phyloP scores from a whole-genome alignment of 2,113 vertebrate genomes.

The Nycticryphes semicollaris region DNA sequence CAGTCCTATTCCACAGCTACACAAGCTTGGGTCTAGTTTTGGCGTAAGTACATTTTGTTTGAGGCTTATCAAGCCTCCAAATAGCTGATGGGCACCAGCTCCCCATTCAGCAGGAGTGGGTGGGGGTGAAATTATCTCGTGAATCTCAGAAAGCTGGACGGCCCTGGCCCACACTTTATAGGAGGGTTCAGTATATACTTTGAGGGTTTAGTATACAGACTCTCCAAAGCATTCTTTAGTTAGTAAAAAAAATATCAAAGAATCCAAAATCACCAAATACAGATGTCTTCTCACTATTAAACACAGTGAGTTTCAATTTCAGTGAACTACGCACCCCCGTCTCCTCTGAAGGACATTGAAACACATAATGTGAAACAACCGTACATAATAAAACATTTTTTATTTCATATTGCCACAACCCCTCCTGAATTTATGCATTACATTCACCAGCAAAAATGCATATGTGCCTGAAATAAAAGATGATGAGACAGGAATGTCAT shows the following conservation, averaged over 20 bases:
- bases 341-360: slow-evolving; percentile 24
- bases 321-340: background rate
- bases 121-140: accelerated
- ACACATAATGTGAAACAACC: slow-evolving; percentile 7
- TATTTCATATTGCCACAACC: slow-evolving; percentile 27
- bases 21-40: background rate
- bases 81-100: background rate
- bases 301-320: background rate
- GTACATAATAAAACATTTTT: slow-evolving; percentile 24
- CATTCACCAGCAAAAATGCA: background rate
- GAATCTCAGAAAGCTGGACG: background rate
- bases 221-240: background rate
- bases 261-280: background rate
- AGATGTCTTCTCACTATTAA: background rate
- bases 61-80: background rate
- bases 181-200: background rate
- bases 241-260: background rate
- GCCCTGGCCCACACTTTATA: background rate
- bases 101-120: background rate
- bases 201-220: background rate
- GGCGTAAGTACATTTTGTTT: background rate
- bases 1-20: background rate
- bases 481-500: background rate
- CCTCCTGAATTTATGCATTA: slow-evolving; percentile 23
- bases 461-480: slow-evolving; percentile 22